A percentile compares a stretch with the other conserved stretches of the same genome.
Conservation (phyloP, 2,797 vertebrate species). For the Crypturellus tataupa region DNA sequence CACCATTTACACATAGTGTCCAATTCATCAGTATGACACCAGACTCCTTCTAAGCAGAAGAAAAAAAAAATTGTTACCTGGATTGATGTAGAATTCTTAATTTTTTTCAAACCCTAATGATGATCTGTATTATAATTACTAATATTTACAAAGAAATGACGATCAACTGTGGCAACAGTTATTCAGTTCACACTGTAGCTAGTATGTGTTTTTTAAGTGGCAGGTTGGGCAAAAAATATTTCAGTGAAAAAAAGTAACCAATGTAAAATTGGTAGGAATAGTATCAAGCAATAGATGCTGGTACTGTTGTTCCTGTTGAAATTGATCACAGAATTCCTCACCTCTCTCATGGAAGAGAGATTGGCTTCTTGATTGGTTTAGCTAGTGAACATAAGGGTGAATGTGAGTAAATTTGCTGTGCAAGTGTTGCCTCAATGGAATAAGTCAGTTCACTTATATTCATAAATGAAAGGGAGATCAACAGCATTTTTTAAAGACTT, state of each 20-base stretch:
- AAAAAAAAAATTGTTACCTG: background rate
- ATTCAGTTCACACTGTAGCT: background rate
- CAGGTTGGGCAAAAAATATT: background rate
- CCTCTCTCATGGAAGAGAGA: background rate
- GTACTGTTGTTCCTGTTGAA: background rate
- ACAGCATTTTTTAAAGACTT: background rate
- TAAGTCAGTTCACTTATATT: background rate
- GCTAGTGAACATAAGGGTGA: background rate
- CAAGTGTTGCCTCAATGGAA: background rate
- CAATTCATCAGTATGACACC: background rate
- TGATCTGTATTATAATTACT: background rate
- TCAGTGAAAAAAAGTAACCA: background rate
- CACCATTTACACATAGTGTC: background rate
- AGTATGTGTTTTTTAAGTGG: background rate
- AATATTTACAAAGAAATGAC: background rate
- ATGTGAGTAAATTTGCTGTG: background rate
- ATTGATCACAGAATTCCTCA: background rate
- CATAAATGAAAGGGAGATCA: background rate
- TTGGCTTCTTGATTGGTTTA: background rate
- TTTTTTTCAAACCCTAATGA: background rate
- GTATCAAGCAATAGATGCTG: background rate
- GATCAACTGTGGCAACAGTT: background rate
- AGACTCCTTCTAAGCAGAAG: background rate
- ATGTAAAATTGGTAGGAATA: background rate
- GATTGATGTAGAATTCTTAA: background rate